Evolutionary conservation across 2,113 vertebrate genomes (phyloP).

Genomic region (Bubo blakistoni): DNA sequence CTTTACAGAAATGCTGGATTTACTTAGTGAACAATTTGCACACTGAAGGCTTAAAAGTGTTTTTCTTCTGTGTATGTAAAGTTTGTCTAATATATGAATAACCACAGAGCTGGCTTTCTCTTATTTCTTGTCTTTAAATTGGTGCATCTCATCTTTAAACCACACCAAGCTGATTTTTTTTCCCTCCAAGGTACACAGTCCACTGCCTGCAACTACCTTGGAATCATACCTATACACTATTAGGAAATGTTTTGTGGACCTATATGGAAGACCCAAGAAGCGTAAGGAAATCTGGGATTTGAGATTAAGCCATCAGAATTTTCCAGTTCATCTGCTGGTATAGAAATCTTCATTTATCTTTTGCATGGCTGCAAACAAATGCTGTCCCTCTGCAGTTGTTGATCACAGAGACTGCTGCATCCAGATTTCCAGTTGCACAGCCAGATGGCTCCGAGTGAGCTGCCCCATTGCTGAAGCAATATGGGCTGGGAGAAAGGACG

Average conservation of each 20-base stretch:
- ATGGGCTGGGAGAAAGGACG: not conserved
- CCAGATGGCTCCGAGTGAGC: not conserved
- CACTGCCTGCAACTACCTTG: not conserved
- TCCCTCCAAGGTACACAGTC: not conserved
- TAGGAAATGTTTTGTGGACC: not conserved
- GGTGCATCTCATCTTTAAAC: not conserved
- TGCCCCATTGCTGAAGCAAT: not conserved
- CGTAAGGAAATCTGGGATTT: not conserved
- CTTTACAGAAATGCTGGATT: not conserved
- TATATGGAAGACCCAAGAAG: not conserved
- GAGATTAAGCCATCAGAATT: not conserved
- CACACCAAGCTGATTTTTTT: not conserved
- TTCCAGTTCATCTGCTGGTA: not conserved
- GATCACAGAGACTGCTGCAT: not conserved
- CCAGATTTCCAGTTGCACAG: not conserved
- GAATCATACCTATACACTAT: not conserved
- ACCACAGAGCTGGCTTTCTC: not conserved
- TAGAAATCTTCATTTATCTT: not conserved
- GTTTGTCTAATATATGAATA: not conserved
- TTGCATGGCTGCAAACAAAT: not conserved
- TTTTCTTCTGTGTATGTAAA: not conserved
- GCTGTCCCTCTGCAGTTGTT: not conserved
- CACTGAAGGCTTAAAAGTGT: not conserved
- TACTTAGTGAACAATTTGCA: not conserved
- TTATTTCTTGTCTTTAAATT: not conserved